Evolutionary conservation across 2,888 invertebrate species (phyloP).

Genomic region (Rhagonycha lutea): DNA sequence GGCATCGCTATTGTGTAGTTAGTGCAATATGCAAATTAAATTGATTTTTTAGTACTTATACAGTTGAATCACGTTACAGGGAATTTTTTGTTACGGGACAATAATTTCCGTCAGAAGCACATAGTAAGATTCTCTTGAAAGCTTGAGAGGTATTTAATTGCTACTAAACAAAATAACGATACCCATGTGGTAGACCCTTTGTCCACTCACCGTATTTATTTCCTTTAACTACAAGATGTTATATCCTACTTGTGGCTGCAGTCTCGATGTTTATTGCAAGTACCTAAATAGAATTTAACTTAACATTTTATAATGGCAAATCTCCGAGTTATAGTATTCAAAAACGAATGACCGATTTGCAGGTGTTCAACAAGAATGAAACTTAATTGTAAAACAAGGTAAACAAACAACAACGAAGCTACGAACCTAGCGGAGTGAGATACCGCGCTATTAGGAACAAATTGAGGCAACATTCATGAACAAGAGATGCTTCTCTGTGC

Average conservation of each 20-base stretch:
- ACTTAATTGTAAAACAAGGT: too few relatives aligned
- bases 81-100: neutral
- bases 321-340: neutral
- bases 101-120: neutral
- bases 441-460: too few relatives aligned
- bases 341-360: too few relatives aligned
- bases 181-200: constrained; percentile 18
- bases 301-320: neutral
- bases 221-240: constrained; percentile 18
- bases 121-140: constrained; percentile 4
- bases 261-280: constrained; percentile 8
- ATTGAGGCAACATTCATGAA: too few relatives aligned
- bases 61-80: neutral
- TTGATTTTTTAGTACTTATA: neutral
- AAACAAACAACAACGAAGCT: too few relatives aligned
- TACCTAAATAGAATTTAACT: constrained; percentile 9
- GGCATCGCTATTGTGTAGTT: neutral
- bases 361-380: neutral
- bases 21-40: neutral
- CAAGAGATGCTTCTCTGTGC: too few relatives aligned
- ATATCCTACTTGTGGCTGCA: constrained; percentile 17
- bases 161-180: constrained; percentile 15
- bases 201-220: constrained; percentile 14
- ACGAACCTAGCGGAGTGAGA: too few relatives aligned
- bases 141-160: constrained; percentile 18